Base-by-base conservation (phyloP, 2,113 vertebrate species). In the Pan paniscus region DNA sequence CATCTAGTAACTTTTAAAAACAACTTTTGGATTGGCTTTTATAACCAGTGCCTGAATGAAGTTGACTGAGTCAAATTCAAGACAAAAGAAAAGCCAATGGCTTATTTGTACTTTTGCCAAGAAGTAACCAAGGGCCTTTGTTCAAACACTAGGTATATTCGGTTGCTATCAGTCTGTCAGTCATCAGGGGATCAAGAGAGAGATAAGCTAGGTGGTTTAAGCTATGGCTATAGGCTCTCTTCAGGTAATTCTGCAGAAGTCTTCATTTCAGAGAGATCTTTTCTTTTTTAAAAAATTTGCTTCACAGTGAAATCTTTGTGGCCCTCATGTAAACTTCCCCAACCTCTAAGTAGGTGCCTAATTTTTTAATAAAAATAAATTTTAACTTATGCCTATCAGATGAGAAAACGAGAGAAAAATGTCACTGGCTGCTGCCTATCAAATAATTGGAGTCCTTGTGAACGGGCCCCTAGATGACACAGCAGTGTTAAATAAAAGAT, bases 401-500 rank as follows among this genome's bases (percentile, higher is more conserved):
- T 96, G n/a, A 64, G 88, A 96, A 78, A 85, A 88, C 23, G 32
- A 81, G 64, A 81, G 52, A 79, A 97, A 91, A 57, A 40, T 94
- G 50, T 94, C 76, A 72, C 76, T 18, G 40, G 40, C 43, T 93
- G 46, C 87, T 92, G 43, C 46, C 83, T 94, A 73, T 94, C 91
- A 96, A 81, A 95, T 93, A 91, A 95, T 81, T 95, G 67, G 75
- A 88, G 81, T 88, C 79, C 75, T 94, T 35, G 8, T 75, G 72
- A 97, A 93, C 46, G 93, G 96, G 76, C 61, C 96, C 95, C 14
- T 93, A 90, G 94, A 98, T 92, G 97, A 97, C 83, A 95, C 6
- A 96, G 94, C 72, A 79, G 79, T 38, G 12, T 97, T 98, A 98
- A 98, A 98, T 98, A 98, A 98, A 98, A 98, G 97, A 98, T 98